These are phyloP conservation scores for Anthonomus grandis DNA, from an alignment of 1,140 invertebrate genomes.

Conservation along the genomic window DNA sequence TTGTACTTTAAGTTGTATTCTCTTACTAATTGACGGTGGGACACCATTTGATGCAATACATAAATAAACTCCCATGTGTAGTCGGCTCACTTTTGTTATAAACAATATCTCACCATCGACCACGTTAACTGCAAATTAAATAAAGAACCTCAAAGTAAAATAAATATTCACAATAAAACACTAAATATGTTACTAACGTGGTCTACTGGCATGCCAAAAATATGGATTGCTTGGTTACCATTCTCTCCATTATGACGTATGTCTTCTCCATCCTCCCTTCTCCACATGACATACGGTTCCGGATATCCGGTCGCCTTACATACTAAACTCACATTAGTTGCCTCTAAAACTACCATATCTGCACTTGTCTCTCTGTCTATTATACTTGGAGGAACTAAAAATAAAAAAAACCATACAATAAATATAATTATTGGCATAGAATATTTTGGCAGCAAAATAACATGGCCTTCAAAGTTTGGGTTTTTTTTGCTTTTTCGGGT, in stretches of 20 bases:
- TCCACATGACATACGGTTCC: slow-evolving; percentile 87
- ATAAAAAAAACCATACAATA: too few species aligned
- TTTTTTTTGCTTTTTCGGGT: too few species aligned
- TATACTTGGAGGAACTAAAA: slow-evolving; percentile 75
- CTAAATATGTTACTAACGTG: not conserved
- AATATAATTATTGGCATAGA: too few species aligned
- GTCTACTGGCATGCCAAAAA: slow-evolving; percentile 20
- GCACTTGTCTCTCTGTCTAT: slow-evolving; percentile 80
- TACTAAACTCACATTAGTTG: slow-evolving; percentile 79
- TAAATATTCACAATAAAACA: too few species aligned
- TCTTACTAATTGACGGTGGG: slow-evolving; percentile 81
- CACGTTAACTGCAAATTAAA: slow-evolving; percentile 67
- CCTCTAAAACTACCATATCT: slow-evolving; percentile 86
- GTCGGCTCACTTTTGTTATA: slow-evolving; percentile 81
- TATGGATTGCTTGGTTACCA: slow-evolving; percentile 58
- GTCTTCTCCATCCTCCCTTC: slow-evolving; percentile 81
- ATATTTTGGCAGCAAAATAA: too few species aligned
- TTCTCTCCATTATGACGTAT: slow-evolving; percentile 81
- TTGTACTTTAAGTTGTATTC: slow-evolving; percentile 79
- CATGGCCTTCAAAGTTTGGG: too few species aligned
- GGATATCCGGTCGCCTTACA: slow-evolving; percentile 88
- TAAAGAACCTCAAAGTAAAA: slow-evolving; percentile 13
- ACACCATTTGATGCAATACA: slow-evolving; percentile 86
- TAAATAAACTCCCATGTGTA: slow-evolving; percentile 88
- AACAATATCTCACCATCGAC: slow-evolving; percentile 81